These are phyloP conservation scores for Thalassophryne amazonica DNA, from an alignment of 2,797 vertebrate species.

Conservation along the genomic window DNA sequence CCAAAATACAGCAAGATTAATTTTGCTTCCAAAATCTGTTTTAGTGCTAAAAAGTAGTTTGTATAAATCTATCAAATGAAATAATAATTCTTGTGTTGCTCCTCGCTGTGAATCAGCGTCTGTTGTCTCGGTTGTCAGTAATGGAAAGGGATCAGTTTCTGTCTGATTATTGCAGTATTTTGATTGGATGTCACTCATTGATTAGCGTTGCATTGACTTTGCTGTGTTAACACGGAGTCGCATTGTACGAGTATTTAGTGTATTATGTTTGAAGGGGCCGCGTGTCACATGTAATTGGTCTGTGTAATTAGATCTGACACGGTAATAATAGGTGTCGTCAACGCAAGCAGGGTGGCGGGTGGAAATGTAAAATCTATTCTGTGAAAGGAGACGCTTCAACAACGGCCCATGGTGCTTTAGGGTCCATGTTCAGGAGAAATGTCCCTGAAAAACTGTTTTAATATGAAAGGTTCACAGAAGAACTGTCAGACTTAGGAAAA, in stretches of 20 bases:
- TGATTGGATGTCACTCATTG: conserved; percentile 39
- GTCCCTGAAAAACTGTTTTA: not conserved
- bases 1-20: too few species aligned
- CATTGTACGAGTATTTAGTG: conserved; percentile 42
- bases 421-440: conserved; percentile 1
- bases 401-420: conserved; percentile 14
- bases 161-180: conserved; percentile 16
- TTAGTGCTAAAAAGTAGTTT: too few species aligned
- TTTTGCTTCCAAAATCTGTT: too few species aligned
- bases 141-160: conserved; percentile 14
- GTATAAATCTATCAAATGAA: too few species aligned
- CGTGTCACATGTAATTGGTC: conserved; percentile 50
- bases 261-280: conserved; percentile 57
- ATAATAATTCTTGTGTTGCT: too few species aligned
- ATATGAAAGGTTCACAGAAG: not conserved
- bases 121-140: conserved; percentile 22
- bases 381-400: conserved; percentile 15
- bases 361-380: conserved; percentile 31
- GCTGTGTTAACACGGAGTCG: conserved; percentile 27
- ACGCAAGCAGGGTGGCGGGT: conserved; percentile 37
- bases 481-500: not conserved
- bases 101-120: not conserved
- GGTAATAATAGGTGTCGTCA: conserved; percentile 55
- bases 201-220: conserved; percentile 35
- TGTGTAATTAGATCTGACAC: conserved; percentile 65